A percentile compares a stretch with the other conserved stretches of the same genome.
Evolutionary conservation across 2,113 vertebrate genomes (phyloP).

Genomic region (Scatophagus argus): DNA sequence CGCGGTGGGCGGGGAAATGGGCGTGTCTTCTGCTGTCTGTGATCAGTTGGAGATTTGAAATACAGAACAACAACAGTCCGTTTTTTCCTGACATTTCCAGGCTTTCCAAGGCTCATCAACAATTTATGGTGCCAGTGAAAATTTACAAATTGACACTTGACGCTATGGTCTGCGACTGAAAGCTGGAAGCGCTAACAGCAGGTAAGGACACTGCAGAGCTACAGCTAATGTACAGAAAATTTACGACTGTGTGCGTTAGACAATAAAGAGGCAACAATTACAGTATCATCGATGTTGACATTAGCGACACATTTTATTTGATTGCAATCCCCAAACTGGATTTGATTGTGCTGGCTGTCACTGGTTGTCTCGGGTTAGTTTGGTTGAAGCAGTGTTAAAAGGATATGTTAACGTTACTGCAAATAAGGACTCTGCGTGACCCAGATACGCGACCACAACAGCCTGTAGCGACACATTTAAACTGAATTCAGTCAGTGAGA

Average conservation of each 20-base stretch:
- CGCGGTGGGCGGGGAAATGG: constrained; percentile 20
- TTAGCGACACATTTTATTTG: background rate
- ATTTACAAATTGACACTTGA: background rate
- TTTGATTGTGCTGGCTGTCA: background rate
- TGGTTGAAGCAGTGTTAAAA: background rate
- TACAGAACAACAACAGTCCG: constrained; percentile 37
- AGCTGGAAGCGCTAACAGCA: constrained; percentile 13
- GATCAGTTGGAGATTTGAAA: constrained; percentile 76
- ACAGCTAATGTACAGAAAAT: background rate
- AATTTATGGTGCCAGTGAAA: background rate
- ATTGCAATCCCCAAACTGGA: too few relatives aligned
- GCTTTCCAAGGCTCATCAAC: too few relatives aligned
- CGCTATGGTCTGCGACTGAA: constrained; percentile 23
- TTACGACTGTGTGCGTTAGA: background rate
- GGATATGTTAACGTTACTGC: background rate
- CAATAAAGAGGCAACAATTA: background rate
- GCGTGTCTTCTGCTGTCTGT: constrained; percentile 5
- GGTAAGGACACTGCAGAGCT: constrained; percentile 57
- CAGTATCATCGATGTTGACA: background rate
- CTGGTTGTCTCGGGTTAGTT: background rate
- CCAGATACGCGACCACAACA: background rate
- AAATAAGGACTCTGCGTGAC: background rate
- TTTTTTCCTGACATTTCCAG: background rate
- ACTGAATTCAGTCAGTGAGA: background rate
- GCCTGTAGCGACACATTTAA: background rate